These are phyloP conservation scores for Kryptolebias ocellatus DNA, from an alignment of 2,797 vertebrate species.

Conservation along the genomic window DNA sequence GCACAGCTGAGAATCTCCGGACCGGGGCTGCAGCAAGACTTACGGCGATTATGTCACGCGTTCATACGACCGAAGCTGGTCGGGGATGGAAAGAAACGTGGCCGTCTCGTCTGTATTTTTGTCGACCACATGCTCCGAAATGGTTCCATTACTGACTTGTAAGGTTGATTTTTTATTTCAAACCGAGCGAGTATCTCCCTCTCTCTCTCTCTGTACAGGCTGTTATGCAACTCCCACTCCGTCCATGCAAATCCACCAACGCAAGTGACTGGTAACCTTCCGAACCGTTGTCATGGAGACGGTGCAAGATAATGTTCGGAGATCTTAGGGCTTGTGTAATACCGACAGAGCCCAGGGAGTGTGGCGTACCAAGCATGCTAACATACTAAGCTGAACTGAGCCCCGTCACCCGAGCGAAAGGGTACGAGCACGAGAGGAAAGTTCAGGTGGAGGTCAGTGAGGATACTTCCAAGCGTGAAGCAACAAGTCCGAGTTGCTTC, in stretches of 20 bases:
- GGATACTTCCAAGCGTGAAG: slow-evolving; percentile 51
- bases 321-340: slow-evolving; percentile 64
- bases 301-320: slow-evolving; percentile 66
- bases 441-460: slow-evolving; percentile 68
- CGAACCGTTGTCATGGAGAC: slow-evolving; percentile 71
- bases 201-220: slow-evolving; percentile 42
- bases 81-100: slow-evolving; percentile 42
- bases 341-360: slow-evolving; percentile 61
- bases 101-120: slow-evolving; percentile 23
- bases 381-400: slow-evolving; percentile 47
- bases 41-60: slow-evolving; percentile 58
- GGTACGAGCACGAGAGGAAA: slow-evolving; percentile 19
- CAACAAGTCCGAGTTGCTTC: slow-evolving; percentile 45
- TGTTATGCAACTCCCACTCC: slow-evolving; percentile 77
- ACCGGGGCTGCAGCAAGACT: slow-evolving; percentile 24
- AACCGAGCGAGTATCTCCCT: slow-evolving; percentile 47
- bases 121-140: slow-evolving; percentile 39
- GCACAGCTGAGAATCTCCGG: slow-evolving; percentile 55
- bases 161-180: slow-evolving; percentile 51
- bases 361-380: slow-evolving; percentile 34
- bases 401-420: slow-evolving; percentile 27
- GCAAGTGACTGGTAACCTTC: slow-evolving; percentile 70
- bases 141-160: slow-evolving; percentile 59
- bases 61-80: slow-evolving; percentile 54
- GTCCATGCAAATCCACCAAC: slow-evolving; percentile 78